phyloP scores from a whole-genome alignment of 2,888 invertebrate genomes.

The Catotricha subobsoleta region DNA sequence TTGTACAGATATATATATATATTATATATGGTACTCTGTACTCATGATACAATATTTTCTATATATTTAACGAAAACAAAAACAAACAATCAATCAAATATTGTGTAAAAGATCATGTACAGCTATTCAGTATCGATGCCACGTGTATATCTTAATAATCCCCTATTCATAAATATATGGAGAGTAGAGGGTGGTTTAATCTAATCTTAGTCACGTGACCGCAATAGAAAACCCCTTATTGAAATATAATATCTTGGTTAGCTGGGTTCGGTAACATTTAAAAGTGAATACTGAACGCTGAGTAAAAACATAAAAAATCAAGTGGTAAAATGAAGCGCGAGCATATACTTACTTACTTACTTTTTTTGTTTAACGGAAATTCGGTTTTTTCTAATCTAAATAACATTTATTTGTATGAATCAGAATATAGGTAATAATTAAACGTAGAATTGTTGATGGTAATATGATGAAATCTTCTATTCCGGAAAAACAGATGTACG shows the following conservation, averaged over 20 bases:
- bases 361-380: too few relatives aligned
- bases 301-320: too few relatives aligned
- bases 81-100: slow-evolving; percentile 4
- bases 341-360: too few relatives aligned
- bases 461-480: too few relatives aligned
- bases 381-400: neutral
- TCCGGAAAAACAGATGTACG: slow-evolving; percentile 4
- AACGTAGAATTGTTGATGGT: neutral
- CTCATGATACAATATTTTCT: too few relatives aligned
- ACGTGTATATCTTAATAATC: slow-evolving; percentile 8
- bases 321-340: too few relatives aligned
- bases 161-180: slow-evolving; percentile 10
- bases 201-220: slow-evolving; percentile 24
- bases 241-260: neutral
- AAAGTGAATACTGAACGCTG: too few relatives aligned
- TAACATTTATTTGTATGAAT: neutral
- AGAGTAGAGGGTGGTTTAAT: slow-evolving; percentile 10
- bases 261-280: neutral
- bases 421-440: neutral
- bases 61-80: too few relatives aligned
- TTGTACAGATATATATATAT: too few relatives aligned
- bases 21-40: too few relatives aligned
- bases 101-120: neutral
- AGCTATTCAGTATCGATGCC: slow-evolving; percentile 1
- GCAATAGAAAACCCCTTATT: slow-evolving; percentile 13